A percentile compares a stretch with the other conserved stretches of the same genome.
Evolutionary conservation across 2,113 vertebrate species (phyloP).

Genomic region (Marmota monax): DNA sequence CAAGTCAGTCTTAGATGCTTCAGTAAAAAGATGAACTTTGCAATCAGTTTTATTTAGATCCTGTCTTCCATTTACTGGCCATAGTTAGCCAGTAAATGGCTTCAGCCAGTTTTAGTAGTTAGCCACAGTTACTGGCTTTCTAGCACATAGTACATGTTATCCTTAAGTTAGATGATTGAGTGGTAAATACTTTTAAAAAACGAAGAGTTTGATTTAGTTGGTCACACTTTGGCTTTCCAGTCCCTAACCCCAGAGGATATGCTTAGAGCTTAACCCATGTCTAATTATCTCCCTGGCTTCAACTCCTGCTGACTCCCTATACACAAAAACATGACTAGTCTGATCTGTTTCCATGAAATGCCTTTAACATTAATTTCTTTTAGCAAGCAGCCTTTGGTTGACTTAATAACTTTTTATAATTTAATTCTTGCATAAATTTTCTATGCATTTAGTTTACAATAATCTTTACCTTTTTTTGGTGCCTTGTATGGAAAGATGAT

Average conservation of each 20-base stretch:
- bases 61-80: not conserved
- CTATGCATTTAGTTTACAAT: not conserved
- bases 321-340: not conserved
- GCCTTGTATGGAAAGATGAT: not conserved
- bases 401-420: not conserved
- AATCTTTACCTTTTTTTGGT: too few species aligned
- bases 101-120: too few species aligned
- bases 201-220: not conserved
- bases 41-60: not conserved
- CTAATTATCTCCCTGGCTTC: not conserved
- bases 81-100: too few species aligned
- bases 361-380: not conserved
- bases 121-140: too few species aligned
- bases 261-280: not conserved
- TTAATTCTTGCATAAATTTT: conserved; percentile 8
- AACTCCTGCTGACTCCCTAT: not conserved
- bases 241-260: not conserved
- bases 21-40: not conserved
- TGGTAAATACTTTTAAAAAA: not conserved
- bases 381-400: not conserved
- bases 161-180: not conserved
- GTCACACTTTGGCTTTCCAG: not conserved
- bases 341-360: not conserved
- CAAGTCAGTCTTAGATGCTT: not conserved
- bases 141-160: too few species aligned